A percentile compares a stretch with the other conserved stretches of the same genome.
These are phyloP conservation scores for Amiota minor DNA, from an alignment of 2,888 invertebrate genomes.

Conservation along the genomic window DNA sequence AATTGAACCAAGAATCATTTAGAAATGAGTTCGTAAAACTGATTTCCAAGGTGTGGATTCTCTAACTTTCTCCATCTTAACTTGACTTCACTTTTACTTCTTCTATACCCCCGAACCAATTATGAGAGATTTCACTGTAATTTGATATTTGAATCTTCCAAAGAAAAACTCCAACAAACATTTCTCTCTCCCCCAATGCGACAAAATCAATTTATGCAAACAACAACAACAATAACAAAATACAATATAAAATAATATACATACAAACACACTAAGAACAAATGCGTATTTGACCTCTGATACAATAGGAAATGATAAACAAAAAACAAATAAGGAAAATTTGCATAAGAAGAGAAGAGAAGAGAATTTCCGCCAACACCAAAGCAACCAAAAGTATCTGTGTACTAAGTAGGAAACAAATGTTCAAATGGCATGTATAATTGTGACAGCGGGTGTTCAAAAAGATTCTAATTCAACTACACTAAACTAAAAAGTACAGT, in stretches of 20 bases:
- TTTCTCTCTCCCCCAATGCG: background rate
- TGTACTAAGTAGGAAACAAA: background rate
- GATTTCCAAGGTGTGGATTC: no score
- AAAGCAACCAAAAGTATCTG: conserved; percentile 24
- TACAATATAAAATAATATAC: conserved; percentile 15
- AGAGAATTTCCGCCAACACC: conserved; percentile 57
- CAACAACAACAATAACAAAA: background rate
- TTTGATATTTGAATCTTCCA: no score
- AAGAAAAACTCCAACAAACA: background rate
- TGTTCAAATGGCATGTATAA: background rate
- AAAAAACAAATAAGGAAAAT: conserved; percentile 50
- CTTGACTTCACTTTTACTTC: no score
- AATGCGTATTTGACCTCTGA: conserved; percentile 57
- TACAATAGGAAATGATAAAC: conserved; percentile 27
- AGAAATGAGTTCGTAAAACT: no score
- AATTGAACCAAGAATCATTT: no score
- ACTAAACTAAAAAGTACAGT: no score
- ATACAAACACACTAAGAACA: conserved; percentile 48
- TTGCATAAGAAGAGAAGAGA: conserved; percentile 52
- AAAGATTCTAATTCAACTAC: no score
- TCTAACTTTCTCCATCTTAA: no score
- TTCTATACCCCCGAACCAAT: no score
- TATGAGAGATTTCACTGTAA: no score
- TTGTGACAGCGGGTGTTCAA: background rate
- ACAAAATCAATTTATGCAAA: conserved; percentile 6